Percentiles rank a stretch among this genome's conserved stretches.
phyloP scores from a whole-genome alignment of 2,888 invertebrate species.

The Agrochola circellaris region DNA sequence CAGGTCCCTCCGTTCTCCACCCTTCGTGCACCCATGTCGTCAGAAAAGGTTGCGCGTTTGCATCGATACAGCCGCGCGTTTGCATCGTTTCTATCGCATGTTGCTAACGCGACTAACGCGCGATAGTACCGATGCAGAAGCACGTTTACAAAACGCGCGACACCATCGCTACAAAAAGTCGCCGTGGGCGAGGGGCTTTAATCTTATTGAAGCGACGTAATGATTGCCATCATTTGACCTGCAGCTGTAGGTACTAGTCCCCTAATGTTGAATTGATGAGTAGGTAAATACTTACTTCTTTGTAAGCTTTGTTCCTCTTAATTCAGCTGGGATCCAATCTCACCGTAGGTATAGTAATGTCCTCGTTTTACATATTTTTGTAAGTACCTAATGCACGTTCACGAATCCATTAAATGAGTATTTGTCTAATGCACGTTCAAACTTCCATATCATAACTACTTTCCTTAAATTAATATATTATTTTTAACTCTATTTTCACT shows the following conservation, averaged over 20 bases:
- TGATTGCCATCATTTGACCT: conserved; percentile 1
- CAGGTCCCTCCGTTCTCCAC: too few species aligned
- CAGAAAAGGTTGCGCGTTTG: too few species aligned
- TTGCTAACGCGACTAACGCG: too few species aligned
- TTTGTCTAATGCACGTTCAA: neutral
- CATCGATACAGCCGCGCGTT: too few species aligned
- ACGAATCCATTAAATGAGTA: neutral
- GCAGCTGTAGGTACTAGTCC: neutral
- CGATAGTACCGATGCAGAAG: too few species aligned
- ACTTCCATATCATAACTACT: neutral
- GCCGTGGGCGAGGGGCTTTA: too few species aligned
- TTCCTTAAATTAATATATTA: neutral
- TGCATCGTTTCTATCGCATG: too few species aligned
- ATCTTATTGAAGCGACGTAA: neutral
- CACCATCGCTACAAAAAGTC: too few species aligned
- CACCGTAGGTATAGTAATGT: neutral
- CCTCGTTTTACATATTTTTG: conserved; percentile 1
- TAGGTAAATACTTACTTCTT: neutral
- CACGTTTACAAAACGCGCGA: too few species aligned
- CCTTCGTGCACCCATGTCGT: too few species aligned
- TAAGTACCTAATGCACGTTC: neutral
- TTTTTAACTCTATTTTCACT: neutral
- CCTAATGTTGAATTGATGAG: neutral
- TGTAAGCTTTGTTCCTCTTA: conserved; percentile 1
- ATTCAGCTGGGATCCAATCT: conserved; percentile 13